These are phyloP conservation scores for Neoseiulus cucumeris DNA, from an alignment of 1,140 invertebrate species.

Conservation along the genomic window DNA sequence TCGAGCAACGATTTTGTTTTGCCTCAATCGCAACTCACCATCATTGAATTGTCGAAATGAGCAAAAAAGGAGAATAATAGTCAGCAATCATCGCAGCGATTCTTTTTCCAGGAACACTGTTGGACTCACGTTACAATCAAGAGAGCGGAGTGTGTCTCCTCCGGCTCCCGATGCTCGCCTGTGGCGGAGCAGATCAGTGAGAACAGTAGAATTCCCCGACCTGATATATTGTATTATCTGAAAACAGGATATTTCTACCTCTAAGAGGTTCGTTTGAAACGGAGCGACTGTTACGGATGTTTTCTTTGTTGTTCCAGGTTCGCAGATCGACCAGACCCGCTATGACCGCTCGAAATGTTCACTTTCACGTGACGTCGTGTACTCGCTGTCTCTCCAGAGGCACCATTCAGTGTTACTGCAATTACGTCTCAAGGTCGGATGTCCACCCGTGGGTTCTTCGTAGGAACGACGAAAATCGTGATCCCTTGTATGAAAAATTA, in stretches of 20 bases:
- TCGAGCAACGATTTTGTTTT: neutral
- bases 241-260: neutral
- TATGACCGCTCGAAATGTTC: neutral
- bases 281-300: neutral
- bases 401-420: neutral
- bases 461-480: neutral
- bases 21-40: neutral
- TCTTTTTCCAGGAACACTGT: neutral
- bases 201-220: neutral
- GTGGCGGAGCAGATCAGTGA: neutral
- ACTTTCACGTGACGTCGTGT: neutral
- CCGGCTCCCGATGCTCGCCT: neutral
- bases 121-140: neutral
- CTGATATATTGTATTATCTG: neutral
- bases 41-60: neutral
- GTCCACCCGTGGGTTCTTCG: neutral
- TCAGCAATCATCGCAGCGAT: neutral
- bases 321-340: neutral
- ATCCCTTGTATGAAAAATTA: neutral
- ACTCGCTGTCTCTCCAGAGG: neutral
- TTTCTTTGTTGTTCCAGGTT: neutral
- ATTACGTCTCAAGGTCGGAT: neutral
- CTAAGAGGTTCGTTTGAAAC: neutral
- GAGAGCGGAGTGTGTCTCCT: neutral
- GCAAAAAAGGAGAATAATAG: neutral